Evolutionary conservation across 2,797 vertebrate genomes (phyloP).

Genomic region (Melanotaenia parkinsoni): DNA sequence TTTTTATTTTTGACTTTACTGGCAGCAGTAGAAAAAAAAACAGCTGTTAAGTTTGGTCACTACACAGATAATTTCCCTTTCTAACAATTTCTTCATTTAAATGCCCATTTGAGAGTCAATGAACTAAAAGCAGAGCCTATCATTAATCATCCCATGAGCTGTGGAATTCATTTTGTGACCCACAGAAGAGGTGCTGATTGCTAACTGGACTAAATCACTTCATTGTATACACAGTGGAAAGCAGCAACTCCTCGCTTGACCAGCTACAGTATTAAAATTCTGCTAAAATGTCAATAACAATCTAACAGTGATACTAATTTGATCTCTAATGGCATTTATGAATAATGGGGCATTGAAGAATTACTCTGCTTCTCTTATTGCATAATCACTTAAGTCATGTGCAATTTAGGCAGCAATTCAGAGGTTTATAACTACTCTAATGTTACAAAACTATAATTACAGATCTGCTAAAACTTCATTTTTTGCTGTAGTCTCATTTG

Average conservation of each 20-base stretch:
- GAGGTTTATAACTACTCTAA: background rate
- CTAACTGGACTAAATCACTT: background rate
- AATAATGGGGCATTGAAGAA: background rate
- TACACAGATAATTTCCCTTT: background rate
- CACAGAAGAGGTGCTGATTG: background rate
- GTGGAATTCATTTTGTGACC: conserved; percentile 7
- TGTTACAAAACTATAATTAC: background rate
- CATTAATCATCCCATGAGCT: conserved; percentile 14
- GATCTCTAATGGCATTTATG: background rate
- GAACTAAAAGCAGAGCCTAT: conserved; percentile 5
- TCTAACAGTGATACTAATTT: background rate
- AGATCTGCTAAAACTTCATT: too few relatives aligned
- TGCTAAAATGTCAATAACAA: background rate
- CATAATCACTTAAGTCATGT: too few relatives aligned
- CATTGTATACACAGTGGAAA: conserved; percentile 1
- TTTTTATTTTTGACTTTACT: background rate
- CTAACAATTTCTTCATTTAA: conserved; percentile 1
- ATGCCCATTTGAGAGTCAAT: conserved; percentile 4
- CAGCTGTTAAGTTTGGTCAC: background rate
- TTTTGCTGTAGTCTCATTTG: too few relatives aligned
- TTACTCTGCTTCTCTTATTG: background rate
- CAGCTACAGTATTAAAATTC: background rate
- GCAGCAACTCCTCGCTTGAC: background rate
- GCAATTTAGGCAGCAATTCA: background rate
- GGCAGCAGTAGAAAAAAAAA: background rate